Percentiles rank a stretch among this genome's conserved stretches.
Conservation (phyloP, 2,888 invertebrate species). For the Eupeodes luniger region DNA sequence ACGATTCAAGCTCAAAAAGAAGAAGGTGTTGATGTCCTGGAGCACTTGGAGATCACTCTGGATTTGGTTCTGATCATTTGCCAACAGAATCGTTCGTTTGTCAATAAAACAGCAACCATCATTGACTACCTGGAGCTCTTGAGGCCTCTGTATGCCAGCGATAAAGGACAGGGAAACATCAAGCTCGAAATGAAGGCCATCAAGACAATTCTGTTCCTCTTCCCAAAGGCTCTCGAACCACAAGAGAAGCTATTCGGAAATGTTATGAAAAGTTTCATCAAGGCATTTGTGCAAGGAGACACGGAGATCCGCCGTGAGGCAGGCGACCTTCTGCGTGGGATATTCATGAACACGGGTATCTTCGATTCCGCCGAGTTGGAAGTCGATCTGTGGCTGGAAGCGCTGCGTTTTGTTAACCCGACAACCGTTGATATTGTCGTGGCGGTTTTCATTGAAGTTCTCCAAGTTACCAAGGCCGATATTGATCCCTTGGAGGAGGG, state of each 20-base stretch:
- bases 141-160: constrained; percentile 81
- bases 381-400: constrained; percentile 88
- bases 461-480: constrained; percentile 79
- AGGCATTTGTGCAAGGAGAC: constrained; percentile 84
- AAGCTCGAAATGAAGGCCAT: constrained; percentile 83
- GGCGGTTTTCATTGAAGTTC: constrained; percentile 79
- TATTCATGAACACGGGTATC: constrained; percentile 87
- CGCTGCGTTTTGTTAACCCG: constrained; percentile 79
- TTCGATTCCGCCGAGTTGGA: constrained; percentile 87
- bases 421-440: constrained; percentile 79
- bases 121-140: constrained; percentile 82
- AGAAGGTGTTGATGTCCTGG: constrained; percentile 80
- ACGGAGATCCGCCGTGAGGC: constrained; percentile 84
- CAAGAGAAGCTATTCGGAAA: constrained; percentile 85
- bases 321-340: constrained; percentile 85
- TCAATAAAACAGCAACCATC: constrained; percentile 82
- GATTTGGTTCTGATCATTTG: constrained; percentile 82
- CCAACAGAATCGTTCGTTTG: constrained; percentile 82
- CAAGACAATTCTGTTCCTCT: constrained; percentile 82
- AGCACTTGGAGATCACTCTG: constrained; percentile 81
- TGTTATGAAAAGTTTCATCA: constrained; percentile 86
- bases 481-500: constrained; percentile 68
- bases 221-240: constrained; percentile 85
- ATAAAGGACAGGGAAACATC: constrained; percentile 77
- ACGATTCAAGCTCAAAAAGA: constrained; percentile 77